These are phyloP conservation scores for Rhynchonycteris naso DNA, from an alignment of 2,797 vertebrate species.

Conservation along the genomic window DNA sequence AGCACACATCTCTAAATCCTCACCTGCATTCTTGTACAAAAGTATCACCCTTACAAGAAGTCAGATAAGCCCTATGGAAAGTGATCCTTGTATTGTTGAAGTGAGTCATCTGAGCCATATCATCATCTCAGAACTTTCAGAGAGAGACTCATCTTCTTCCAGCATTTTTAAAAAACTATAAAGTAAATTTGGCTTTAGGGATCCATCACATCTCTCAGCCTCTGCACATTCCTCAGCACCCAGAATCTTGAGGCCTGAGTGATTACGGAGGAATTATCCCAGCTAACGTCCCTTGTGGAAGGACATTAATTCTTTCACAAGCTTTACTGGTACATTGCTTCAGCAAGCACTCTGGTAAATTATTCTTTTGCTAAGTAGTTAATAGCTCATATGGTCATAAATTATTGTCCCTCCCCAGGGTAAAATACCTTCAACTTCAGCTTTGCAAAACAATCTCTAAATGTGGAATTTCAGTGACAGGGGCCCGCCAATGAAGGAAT, in stretches of 20 bases:
- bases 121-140: neutral
- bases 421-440: neutral
- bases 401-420: neutral
- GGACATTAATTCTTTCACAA: conserved; percentile 10
- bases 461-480: neutral
- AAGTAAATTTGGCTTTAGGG: neutral
- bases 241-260: neutral
- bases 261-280: neutral
- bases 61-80: neutral
- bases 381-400: neutral
- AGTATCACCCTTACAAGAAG: conserved; percentile 4
- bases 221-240: neutral
- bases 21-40: neutral
- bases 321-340: neutral
- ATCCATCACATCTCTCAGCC: neutral
- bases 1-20: neutral
- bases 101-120: neutral
- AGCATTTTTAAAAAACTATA: neutral
- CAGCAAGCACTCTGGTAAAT: neutral
- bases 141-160: neutral
- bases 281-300: neutral
- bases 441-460: conserved; percentile 24
- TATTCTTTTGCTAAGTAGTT: neutral
- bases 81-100: neutral
- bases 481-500: neutral